Conservation (phyloP, 2,888 invertebrate genomes). For the Chrysolina oricalcia region DNA sequence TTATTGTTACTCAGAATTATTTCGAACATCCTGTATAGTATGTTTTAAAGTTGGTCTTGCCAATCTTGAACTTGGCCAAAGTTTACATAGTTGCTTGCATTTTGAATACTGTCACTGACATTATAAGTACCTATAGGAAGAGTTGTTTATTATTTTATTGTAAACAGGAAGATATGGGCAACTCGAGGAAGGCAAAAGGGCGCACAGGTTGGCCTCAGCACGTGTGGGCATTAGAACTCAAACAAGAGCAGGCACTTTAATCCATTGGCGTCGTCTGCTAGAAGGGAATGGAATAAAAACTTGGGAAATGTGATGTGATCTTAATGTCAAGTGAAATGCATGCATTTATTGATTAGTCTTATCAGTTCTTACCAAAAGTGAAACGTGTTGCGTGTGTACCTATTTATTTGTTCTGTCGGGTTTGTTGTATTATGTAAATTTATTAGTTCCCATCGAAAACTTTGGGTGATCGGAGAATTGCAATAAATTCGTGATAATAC, state of each 20-base stretch:
- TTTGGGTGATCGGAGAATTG: too few relatives aligned
- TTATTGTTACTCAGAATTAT: not conserved
- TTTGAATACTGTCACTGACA: slow-evolving; percentile 36
- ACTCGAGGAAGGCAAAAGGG: slow-evolving; percentile 79
- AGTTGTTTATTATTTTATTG: slow-evolving; percentile 58
- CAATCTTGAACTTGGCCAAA: slow-evolving; percentile 21
- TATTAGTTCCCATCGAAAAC: too few relatives aligned
- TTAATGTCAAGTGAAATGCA: not conserved
- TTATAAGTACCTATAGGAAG: slow-evolving; percentile 38
- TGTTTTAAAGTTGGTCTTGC: slow-evolving; percentile 3
- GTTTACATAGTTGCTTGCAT: slow-evolving; percentile 25
- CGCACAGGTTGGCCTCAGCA: slow-evolving; percentile 98
- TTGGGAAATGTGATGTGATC: slow-evolving; percentile 29
- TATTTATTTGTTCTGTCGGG: not conserved
- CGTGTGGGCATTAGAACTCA: slow-evolving; percentile 93
- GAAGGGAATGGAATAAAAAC: slow-evolving; percentile 41
- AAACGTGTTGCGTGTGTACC: not conserved
- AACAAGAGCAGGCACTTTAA: slow-evolving; percentile 77
- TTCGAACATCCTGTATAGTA: not conserved
- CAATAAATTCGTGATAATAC: too few relatives aligned
- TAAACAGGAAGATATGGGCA: slow-evolving; percentile 69
- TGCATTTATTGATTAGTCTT: not conserved
- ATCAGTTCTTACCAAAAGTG: not conserved
- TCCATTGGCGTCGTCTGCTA: slow-evolving; percentile 38
- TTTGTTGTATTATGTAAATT: too few relatives aligned